Evolutionary conservation across 2,113 vertebrate genomes (phyloP).

Genomic region (Trochalopteron elliotii): DNA sequence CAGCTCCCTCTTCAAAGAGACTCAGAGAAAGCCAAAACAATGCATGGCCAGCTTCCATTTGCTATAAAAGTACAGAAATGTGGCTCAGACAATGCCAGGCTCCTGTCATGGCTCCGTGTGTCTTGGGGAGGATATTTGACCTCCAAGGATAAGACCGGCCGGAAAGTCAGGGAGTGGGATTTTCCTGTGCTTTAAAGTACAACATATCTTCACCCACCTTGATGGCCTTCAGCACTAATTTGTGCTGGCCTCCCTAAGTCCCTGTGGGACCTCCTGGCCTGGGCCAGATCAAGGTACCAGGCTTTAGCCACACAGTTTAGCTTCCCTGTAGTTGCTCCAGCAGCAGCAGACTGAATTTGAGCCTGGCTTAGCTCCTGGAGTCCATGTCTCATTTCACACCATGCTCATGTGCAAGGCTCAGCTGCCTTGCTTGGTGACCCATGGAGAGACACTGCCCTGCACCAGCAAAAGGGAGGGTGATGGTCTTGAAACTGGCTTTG

Average conservation of each 20-base stretch:
- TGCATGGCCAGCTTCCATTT: slow-evolving; percentile 9
- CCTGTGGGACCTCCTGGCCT: background rate
- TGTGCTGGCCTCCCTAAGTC: background rate
- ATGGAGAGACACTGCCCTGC: background rate
- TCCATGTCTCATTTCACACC: background rate
- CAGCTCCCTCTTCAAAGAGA: slow-evolving; percentile 28
- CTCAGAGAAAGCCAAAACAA: slow-evolving; percentile 15
- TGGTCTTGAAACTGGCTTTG: background rate
- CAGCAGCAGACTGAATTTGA: background rate
- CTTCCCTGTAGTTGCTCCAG: background rate
- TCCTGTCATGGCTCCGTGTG: fast-evolving
- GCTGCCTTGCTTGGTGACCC: background rate
- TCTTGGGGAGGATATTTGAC: background rate
- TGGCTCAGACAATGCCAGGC: background rate
- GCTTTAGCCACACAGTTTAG: background rate
- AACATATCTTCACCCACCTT: background rate
- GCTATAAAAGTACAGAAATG: background rate
- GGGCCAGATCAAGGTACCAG: background rate
- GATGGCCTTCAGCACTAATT: background rate
- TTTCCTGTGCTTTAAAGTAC: slow-evolving; percentile 30
- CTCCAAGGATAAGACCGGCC: background rate
- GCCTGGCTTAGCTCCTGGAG: background rate
- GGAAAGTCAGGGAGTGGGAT: slow-evolving; percentile 9
- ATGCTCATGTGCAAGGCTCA: background rate
- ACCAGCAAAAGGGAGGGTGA: background rate